Percentiles rank a stretch among this genome's conserved stretches.
Evolutionary conservation across 2,113 vertebrate genomes (phyloP).

Genomic region (Scomber japonicus): DNA sequence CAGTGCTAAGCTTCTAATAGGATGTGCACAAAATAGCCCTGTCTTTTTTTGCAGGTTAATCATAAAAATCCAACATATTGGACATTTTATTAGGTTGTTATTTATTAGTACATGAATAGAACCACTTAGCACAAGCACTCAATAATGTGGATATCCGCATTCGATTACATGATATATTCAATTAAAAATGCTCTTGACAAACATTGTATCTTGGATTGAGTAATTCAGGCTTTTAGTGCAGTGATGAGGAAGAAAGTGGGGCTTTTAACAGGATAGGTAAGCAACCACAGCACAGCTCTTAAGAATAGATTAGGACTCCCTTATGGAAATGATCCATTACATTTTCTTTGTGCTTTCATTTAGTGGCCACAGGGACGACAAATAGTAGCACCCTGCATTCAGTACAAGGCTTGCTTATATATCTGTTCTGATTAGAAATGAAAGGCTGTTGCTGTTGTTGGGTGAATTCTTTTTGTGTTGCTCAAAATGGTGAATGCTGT

Average conservation of each 20-base stretch:
- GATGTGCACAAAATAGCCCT: too few relatives aligned
- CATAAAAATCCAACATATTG: too few relatives aligned
- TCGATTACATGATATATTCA: not conserved
- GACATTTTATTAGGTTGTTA: too few relatives aligned
- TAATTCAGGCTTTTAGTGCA: not conserved
- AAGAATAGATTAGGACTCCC: constrained; percentile 11
- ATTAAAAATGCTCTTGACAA: not conserved
- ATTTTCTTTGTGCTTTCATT: not conserved
- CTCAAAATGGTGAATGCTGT: constrained; percentile 26
- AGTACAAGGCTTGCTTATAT: not conserved
- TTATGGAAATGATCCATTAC: constrained; percentile 43
- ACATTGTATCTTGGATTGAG: not conserved
- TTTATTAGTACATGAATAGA: not conserved
- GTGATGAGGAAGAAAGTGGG: not conserved
- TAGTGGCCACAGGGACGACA: not conserved
- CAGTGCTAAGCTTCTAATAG: too few relatives aligned
- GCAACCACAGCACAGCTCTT: not conserved
- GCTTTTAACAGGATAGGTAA: not conserved
- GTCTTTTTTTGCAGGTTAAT: too few relatives aligned
- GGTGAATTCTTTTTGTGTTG: not conserved
- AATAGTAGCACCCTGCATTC: not conserved
- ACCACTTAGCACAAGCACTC: not conserved
- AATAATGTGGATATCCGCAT: not conserved
- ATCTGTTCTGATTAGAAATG: not conserved
- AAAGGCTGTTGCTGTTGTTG: constrained; percentile 19